phyloP scores from a whole-genome alignment of 2,797 vertebrate genomes.

The Anisognathus igniventris region DNA sequence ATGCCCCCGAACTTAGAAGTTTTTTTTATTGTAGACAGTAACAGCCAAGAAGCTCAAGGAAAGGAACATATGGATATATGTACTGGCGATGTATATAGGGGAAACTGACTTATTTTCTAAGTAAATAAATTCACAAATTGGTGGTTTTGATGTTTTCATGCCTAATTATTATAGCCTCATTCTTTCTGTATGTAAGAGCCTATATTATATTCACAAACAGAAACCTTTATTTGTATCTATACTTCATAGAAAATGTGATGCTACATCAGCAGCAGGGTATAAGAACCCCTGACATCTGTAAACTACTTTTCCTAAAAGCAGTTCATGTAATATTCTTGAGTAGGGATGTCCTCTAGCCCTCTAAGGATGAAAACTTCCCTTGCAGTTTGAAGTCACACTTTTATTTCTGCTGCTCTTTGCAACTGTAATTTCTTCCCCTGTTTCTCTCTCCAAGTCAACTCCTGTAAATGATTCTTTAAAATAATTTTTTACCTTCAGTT shows the following conservation, averaged over 20 bases:
- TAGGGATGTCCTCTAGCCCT: not conserved
- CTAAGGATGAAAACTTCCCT: not conserved
- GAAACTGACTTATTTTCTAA: not conserved
- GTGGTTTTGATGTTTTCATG: not conserved
- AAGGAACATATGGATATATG: not conserved
- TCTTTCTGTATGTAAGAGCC: not conserved
- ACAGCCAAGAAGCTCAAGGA: not conserved
- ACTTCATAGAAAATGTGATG: not conserved
- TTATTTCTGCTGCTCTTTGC: not conserved
- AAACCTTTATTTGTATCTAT: not conserved
- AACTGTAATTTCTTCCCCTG: not conserved
- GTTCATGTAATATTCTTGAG: not conserved
- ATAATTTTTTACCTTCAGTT: not conserved
- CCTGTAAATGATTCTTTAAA: not conserved
- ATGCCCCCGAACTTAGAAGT: not conserved
- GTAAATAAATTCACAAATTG: not conserved
- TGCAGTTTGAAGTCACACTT: not conserved
- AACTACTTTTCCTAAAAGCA: not conserved
- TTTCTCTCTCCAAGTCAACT: not conserved
- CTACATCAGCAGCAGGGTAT: not conserved
- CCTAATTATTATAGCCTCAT: not conserved
- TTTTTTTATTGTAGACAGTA: not conserved
- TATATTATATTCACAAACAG: not conserved
- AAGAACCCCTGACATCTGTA: not conserved
- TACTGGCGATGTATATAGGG: not conserved